phyloP scores from a whole-genome alignment of 1,140 invertebrate species.

The Brachionus sp. region DNA sequence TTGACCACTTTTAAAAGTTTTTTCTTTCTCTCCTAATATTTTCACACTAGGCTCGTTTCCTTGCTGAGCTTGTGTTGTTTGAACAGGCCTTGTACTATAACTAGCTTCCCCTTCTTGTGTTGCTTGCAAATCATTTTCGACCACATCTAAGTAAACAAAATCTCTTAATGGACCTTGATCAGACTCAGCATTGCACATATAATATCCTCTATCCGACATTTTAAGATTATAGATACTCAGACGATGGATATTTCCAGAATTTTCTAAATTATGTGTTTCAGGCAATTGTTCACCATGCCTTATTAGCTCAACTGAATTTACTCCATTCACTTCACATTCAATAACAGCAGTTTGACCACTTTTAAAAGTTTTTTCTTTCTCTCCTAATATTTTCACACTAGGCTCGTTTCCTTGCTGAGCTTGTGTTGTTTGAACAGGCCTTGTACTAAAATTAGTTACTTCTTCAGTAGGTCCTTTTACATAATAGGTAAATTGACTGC shows the following conservation, averaged over 20 bases:
- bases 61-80: background rate
- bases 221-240: slow-evolving; percentile 4
- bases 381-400: background rate
- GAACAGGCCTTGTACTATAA: background rate
- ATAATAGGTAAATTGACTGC: slow-evolving; percentile 43
- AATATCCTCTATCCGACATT: slow-evolving; percentile 9
- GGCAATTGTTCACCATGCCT: slow-evolving; percentile 10
- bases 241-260: background rate
- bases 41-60: background rate
- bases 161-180: slow-evolving; percentile 13
- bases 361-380: background rate
- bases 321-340: background rate
- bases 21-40: background rate
- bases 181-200: background rate
- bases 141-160: background rate
- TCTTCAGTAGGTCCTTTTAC: slow-evolving; percentile 37
- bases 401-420: background rate
- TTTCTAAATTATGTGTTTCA: background rate
- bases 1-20: background rate
- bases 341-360: background rate
- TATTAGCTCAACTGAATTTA: background rate
- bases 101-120: too few relatives aligned
- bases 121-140: background rate
- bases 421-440: background rate
- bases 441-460: background rate